Evolutionary conservation across 2,888 invertebrate species (phyloP).

Genomic region (Hydrotaea cyrtoneurina): DNA sequence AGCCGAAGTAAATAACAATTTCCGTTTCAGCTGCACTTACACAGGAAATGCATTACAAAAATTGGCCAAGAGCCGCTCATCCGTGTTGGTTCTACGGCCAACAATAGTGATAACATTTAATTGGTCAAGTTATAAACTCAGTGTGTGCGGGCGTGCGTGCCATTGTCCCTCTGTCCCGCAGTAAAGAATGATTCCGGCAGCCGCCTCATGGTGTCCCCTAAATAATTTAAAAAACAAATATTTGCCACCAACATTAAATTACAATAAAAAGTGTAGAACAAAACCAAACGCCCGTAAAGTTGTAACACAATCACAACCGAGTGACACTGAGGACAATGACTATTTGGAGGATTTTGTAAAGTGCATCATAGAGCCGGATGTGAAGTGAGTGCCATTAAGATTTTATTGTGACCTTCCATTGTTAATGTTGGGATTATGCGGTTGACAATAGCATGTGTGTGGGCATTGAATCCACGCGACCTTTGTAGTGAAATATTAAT

Average conservation of each 20-base stretch:
- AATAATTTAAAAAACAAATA: slow-evolving; percentile 16
- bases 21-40: neutral
- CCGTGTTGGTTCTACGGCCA: neutral
- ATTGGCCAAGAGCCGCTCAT: neutral
- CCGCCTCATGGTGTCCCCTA: slow-evolving; percentile 10
- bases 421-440: slow-evolving; percentile 14
- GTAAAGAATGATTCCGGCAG: neutral
- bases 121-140: slow-evolving; percentile 28
- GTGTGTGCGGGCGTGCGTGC: neutral
- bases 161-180: too few relatives aligned
- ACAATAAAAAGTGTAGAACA: neutral
- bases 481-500: neutral
- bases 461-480: neutral
- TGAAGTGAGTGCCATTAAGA: slow-evolving; percentile 70
- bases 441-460: slow-evolving; percentile 3
- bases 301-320: slow-evolving; percentile 15
- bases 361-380: slow-evolving; percentile 73
- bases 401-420: slow-evolving; percentile 25
- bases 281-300: slow-evolving; percentile 26
- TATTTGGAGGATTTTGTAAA: slow-evolving; percentile 76
- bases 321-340: slow-evolving; percentile 69
- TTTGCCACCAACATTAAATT: neutral
- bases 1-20: slow-evolving; percentile 8
- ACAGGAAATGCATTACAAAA: neutral
- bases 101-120: slow-evolving; percentile 18